A percentile compares a stretch with the other conserved stretches of the same genome.
phyloP scores from a whole-genome alignment of 2,797 vertebrate genomes.

The Tolypeutes matacus region DNA sequence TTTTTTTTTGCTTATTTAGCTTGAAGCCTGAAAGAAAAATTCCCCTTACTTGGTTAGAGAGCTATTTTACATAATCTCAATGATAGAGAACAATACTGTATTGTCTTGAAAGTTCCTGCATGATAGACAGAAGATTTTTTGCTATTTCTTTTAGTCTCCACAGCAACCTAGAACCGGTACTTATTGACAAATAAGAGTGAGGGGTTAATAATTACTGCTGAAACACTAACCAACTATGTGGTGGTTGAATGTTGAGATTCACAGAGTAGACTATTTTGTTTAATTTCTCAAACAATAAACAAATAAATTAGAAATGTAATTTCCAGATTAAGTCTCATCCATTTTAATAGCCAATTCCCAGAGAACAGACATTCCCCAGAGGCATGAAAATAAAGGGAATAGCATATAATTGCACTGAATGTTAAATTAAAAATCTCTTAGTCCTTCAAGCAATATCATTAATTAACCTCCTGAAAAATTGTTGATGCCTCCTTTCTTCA shows the following conservation, averaged over 20 bases:
- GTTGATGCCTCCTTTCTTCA: background rate
- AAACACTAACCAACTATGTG: slow-evolving; percentile 5
- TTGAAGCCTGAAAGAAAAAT: slow-evolving; percentile 46
- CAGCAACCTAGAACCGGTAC: background rate
- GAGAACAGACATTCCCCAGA: slow-evolving; percentile 43
- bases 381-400: background rate
- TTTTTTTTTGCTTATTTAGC: background rate
- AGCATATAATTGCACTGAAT: background rate
- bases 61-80: background rate
- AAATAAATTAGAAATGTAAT: slow-evolving; percentile 63
- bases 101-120: background rate
- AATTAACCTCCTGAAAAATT: background rate
- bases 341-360: slow-evolving; percentile 56
- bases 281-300: slow-evolving; percentile 56
- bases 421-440: slow-evolving; percentile 47
- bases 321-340: slow-evolving; percentile 20
- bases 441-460: background rate
- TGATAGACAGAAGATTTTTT: background rate
- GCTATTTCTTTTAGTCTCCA: background rate
- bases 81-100: background rate
- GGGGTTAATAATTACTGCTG: slow-evolving; percentile 56
- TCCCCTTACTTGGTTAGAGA: background rate
- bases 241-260: slow-evolving; percentile 17
- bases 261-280: slow-evolving; percentile 48
- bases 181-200: background rate